Conservation (phyloP, 2,888 invertebrate genomes). For the Trichacis sp. region DNA sequence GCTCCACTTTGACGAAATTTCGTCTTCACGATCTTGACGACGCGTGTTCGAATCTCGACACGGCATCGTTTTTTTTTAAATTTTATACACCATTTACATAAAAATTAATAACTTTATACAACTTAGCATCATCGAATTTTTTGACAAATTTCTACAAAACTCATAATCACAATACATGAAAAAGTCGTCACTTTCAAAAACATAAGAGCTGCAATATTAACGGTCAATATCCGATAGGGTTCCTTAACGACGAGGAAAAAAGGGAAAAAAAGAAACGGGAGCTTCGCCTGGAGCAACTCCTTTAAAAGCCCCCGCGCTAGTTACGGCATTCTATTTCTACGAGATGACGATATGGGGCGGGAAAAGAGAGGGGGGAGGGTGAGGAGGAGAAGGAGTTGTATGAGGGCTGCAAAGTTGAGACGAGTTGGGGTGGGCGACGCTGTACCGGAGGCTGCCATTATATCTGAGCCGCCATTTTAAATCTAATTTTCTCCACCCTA, state of each 20-base stretch:
- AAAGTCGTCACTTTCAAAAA: no score
- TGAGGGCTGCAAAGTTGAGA: slow-evolving; percentile 63
- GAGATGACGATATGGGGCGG: slow-evolving; percentile 55
- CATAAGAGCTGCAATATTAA: slow-evolving; percentile 11
- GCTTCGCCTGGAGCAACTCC: slow-evolving; percentile 31
- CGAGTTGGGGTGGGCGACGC: slow-evolving; percentile 63
- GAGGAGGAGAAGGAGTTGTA: slow-evolving; percentile 47
- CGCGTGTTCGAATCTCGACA: no score
- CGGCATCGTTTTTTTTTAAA: no score
- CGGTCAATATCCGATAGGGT: slow-evolving; percentile 34
- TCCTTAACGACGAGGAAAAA: slow-evolving; percentile 28
- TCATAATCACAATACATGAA: no score
- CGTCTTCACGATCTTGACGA: no score
- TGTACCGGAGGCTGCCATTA: slow-evolving; percentile 68
- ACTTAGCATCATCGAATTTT: neutral
- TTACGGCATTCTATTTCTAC: slow-evolving; percentile 54
- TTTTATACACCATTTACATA: no score
- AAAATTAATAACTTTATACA: no score
- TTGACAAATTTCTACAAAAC: no score
- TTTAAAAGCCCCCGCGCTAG: slow-evolving; percentile 51
- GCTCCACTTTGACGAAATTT: no score
- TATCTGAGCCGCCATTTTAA: slow-evolving; percentile 69
- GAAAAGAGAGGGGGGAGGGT: no score
- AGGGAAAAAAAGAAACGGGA: slow-evolving; percentile 35
- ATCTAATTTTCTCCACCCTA: slow-evolving; percentile 68